Percentiles rank a stretch among this genome's conserved stretches.
These are phyloP conservation scores for Pleuronectes platessa DNA, from an alignment of 2,113 vertebrate species.

Conservation along the genomic window DNA sequence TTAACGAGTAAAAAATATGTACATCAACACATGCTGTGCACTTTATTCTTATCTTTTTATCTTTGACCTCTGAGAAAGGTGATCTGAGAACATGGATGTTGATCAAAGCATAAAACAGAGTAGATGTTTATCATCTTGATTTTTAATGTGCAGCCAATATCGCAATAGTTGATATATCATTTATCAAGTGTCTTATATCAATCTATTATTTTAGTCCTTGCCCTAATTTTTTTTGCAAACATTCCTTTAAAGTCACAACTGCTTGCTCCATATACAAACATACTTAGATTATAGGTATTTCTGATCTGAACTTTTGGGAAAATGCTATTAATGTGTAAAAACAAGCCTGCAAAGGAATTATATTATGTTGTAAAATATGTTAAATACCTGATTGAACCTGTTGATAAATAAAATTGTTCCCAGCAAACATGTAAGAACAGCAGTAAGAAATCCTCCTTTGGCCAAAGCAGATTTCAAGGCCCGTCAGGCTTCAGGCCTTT, in stretches of 20 bases:
- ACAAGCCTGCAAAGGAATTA: too few species aligned
- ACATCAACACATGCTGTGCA: neutral
- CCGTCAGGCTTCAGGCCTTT: neutral
- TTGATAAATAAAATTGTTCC: neutral
- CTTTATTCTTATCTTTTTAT: neutral
- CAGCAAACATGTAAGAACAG: neutral
- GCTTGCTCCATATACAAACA: too few species aligned
- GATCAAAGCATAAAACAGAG: neutral
- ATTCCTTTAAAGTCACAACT: too few species aligned
- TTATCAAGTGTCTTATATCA: too few species aligned
- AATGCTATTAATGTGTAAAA: too few species aligned
- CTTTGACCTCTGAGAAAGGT: neutral
- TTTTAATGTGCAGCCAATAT: neutral
- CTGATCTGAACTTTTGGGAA: too few species aligned
- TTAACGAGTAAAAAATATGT: neutral
- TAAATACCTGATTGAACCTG: neutral
- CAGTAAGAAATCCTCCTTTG: conserved; percentile 4
- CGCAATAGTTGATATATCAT: too few species aligned
- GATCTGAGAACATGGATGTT: neutral
- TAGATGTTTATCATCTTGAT: neutral
- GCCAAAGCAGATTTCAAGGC: neutral
- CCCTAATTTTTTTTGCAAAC: too few species aligned
- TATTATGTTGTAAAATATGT: too few species aligned
- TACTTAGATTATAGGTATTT: neutral
- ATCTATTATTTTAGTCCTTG: too few species aligned